phyloP scores from a whole-genome alignment of 2,113 vertebrate species.

The Picathartes gymnocephalus region DNA sequence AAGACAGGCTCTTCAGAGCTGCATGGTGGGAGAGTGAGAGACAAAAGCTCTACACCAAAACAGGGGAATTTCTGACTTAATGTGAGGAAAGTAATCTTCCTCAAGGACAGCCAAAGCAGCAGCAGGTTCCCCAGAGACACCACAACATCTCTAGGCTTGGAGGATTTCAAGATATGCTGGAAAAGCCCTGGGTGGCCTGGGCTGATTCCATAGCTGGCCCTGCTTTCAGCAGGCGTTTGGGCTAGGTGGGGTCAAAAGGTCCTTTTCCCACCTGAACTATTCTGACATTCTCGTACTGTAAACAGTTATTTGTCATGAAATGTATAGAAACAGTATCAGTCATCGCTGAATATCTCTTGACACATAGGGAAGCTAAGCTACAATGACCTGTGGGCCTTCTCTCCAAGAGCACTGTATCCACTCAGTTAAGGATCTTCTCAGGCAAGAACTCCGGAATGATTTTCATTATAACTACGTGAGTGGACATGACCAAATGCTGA shows the following conservation, averaged over 20 bases:
- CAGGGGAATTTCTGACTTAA: not conserved
- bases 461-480: not conserved
- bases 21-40: accelerated
- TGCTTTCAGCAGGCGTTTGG: not conserved
- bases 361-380: not conserved
- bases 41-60: not conserved
- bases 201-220: not conserved
- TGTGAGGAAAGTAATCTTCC: not conserved
- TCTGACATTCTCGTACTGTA: not conserved
- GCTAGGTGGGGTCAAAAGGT: not conserved
- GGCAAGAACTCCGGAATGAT: not conserved
- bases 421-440: not conserved
- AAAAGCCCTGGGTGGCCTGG: not conserved
- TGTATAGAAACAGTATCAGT: not conserved
- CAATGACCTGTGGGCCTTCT: not conserved
- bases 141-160: not conserved
- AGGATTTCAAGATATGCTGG: not conserved
- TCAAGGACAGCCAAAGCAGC: not conserved
- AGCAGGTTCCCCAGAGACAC: not conserved
- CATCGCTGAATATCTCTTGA: not conserved
- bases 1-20: not conserved
- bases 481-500: not conserved
- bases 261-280: not conserved
- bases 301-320: not conserved
- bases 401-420: not conserved